phyloP scores from a whole-genome alignment of 2,113 vertebrate genomes.

The Porphyrio hochstetteri region DNA sequence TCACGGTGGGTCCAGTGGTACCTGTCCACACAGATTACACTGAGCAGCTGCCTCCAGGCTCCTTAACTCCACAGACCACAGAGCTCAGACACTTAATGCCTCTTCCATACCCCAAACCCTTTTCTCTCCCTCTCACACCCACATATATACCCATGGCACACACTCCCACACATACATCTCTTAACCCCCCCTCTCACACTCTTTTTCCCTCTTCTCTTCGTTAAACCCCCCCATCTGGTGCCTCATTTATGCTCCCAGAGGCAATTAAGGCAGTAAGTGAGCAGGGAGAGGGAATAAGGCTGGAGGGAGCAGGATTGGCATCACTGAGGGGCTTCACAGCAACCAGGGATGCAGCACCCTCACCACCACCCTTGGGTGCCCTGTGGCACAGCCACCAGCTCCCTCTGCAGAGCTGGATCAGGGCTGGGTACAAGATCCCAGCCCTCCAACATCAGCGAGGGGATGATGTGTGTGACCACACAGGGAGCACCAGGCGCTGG shows the following conservation, averaged over 20 bases:
- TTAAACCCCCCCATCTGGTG: not conserved
- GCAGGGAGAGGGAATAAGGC: rapidly evolving
- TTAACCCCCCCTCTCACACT: not conserved
- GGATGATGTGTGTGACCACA: rapidly evolving
- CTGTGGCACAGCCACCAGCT: not conserved
- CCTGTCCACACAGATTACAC: not conserved
- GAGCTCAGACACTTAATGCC: rapidly evolving
- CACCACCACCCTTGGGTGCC: not conserved
- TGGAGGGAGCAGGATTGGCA: not conserved
- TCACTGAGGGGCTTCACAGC: not conserved
- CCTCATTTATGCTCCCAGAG: not conserved
- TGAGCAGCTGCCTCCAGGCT: not conserved
- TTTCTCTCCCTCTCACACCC: not conserved
- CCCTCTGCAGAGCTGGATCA: rapidly evolving
- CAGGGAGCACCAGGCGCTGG: not conserved
- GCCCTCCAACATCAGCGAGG: not conserved
- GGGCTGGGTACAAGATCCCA: rapidly evolving
- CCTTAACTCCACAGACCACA: not conserved
- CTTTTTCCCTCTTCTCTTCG: not conserved
- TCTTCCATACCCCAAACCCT: rapidly evolving
- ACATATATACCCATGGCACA: too few relatives aligned
- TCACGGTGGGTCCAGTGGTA: not conserved
- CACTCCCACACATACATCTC: rapidly evolving
- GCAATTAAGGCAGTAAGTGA: not conserved
- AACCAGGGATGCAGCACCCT: not conserved